Evolutionary conservation across 2,797 vertebrate species (phyloP).

Genomic region (Poeciliopsis infans): DNA sequence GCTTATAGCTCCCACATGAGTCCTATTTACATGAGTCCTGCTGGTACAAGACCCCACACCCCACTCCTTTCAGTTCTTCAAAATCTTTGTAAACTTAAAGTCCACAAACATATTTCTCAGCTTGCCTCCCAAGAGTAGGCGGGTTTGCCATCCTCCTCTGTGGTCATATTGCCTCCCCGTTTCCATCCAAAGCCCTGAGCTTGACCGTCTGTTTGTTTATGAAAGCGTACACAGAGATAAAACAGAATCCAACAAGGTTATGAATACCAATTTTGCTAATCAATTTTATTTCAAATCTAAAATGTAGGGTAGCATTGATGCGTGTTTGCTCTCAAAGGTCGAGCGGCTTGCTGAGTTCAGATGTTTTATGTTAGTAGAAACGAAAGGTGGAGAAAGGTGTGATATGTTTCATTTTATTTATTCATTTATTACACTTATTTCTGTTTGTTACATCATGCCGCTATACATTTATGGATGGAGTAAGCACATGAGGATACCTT

Average conservation of each 20-base stretch:
- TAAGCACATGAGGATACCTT: slow-evolving; percentile 13
- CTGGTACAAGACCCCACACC: slow-evolving; percentile 55
- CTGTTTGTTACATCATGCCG: slow-evolving; percentile 52
- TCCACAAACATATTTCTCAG: slow-evolving; percentile 65
- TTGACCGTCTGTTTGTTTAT: slow-evolving; percentile 79
- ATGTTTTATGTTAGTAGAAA: slow-evolving; percentile 49
- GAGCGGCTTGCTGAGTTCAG: slow-evolving; percentile 51
- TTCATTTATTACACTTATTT: slow-evolving; percentile 23
- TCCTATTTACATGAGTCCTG: slow-evolving; percentile 73
- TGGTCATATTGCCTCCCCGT: slow-evolving; percentile 59
- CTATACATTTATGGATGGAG: slow-evolving; percentile 26
- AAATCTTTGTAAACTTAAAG: slow-evolving; percentile 64
- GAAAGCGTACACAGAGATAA: slow-evolving; percentile 78
- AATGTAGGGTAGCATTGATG: slow-evolving; percentile 74
- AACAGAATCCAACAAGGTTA: slow-evolving; percentile 82
- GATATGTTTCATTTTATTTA: slow-evolving; percentile 35
- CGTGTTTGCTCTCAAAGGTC: slow-evolving; percentile 69
- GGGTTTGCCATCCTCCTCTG: slow-evolving; percentile 52
- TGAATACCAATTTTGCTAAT: slow-evolving; percentile 85
- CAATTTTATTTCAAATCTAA: slow-evolving; percentile 80
- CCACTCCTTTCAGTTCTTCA: slow-evolving; percentile 42
- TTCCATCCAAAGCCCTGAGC: slow-evolving; percentile 62
- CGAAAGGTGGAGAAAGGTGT: slow-evolving; percentile 44
- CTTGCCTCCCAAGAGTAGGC: slow-evolving; percentile 50
- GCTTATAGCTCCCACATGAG: slow-evolving; percentile 66